Conservation (phyloP, 2,888 invertebrate genomes). For the Eristalis pertinax region DNA sequence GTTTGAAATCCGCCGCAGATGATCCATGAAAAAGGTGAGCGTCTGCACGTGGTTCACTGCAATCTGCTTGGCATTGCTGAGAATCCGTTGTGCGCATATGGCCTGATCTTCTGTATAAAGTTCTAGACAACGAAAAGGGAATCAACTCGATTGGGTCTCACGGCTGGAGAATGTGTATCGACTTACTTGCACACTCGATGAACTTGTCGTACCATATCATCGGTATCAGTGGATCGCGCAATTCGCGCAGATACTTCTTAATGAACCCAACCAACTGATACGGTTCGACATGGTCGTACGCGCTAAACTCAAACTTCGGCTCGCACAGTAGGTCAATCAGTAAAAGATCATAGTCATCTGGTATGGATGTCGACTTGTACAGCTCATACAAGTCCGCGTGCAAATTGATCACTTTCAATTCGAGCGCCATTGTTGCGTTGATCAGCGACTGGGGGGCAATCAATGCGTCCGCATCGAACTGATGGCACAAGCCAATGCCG, state of each 20-base stretch:
- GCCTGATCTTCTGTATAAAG: conserved; percentile 82
- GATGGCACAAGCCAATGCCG: conserved; percentile 86
- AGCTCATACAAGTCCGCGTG: conserved; percentile 86
- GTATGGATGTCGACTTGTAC: conserved; percentile 83
- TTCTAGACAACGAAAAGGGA: conserved; percentile 36
- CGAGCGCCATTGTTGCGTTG: conserved; percentile 85
- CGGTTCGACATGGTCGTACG: conserved; percentile 60
- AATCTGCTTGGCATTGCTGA: conserved; percentile 84
- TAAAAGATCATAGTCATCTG: conserved; percentile 83
- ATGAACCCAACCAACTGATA: conserved; percentile 82
- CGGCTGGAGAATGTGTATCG: not conserved
- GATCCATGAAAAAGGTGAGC: conserved; percentile 86
- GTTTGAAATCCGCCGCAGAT: conserved; percentile 87
- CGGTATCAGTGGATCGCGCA: conserved; percentile 89
- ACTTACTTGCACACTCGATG: conserved; percentile 83
- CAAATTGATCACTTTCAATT: conserved; percentile 77
- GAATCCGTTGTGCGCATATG: conserved; percentile 81
- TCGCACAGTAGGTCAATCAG: conserved; percentile 53
- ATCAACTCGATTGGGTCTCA: not conserved
- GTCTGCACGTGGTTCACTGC: conserved; percentile 86
- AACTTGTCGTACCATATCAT: conserved; percentile 88
- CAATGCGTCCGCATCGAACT: conserved; percentile 83
- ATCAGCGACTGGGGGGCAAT: conserved; percentile 85
- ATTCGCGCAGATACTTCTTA: conserved; percentile 87
- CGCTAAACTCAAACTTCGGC: conserved; percentile 11